Evolutionary conservation across 2,888 invertebrate species (phyloP).

Genomic region (Ichneumon xanthorius): DNA sequence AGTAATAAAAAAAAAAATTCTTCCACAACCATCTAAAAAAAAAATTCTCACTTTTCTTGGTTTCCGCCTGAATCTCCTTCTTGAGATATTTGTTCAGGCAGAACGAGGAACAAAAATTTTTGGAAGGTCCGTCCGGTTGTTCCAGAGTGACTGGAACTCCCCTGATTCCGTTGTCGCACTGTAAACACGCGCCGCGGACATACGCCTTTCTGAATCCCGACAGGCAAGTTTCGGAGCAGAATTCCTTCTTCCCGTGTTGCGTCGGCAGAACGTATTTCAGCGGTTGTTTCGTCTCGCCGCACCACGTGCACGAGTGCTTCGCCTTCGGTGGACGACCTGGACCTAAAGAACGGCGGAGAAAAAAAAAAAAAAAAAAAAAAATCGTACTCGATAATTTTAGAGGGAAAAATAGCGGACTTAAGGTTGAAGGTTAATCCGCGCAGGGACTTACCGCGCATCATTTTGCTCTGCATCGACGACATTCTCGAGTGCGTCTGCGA

Average conservation of each 20-base stretch:
- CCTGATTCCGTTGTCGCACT: slow-evolving; percentile 95
- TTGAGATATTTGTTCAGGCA: slow-evolving; percentile 95
- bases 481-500: slow-evolving; percentile 64
- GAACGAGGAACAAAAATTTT: slow-evolving; percentile 94
- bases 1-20: slow-evolving; percentile 22
- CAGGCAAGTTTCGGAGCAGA: slow-evolving; percentile 95
- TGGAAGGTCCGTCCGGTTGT: slow-evolving; percentile 87
- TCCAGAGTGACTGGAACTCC: slow-evolving; percentile 89
- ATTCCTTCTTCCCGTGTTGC: slow-evolving; percentile 95
- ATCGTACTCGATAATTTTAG: slow-evolving; percentile 2
- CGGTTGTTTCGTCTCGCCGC: slow-evolving; percentile 92
- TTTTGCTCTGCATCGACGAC: slow-evolving; percentile 79
- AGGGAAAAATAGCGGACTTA: slow-evolving; percentile 15
- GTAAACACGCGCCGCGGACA: slow-evolving; percentile 93
- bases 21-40: not conserved
- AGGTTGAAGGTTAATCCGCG: slow-evolving; percentile 67
- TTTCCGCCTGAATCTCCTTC: slow-evolving; percentile 84
- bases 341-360: slow-evolving; percentile 85
- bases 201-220: slow-evolving; percentile 95
- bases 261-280: slow-evolving; percentile 95
- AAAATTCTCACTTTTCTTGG: slow-evolving; percentile 77
- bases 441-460: slow-evolving; percentile 77
- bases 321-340: slow-evolving; percentile 93
- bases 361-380: slow-evolving; percentile 13
- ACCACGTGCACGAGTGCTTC: slow-evolving; percentile 92